These are phyloP conservation scores for Pseudorasbora parva DNA, from an alignment of 2,113 vertebrate genomes.

Conservation along the genomic window DNA sequence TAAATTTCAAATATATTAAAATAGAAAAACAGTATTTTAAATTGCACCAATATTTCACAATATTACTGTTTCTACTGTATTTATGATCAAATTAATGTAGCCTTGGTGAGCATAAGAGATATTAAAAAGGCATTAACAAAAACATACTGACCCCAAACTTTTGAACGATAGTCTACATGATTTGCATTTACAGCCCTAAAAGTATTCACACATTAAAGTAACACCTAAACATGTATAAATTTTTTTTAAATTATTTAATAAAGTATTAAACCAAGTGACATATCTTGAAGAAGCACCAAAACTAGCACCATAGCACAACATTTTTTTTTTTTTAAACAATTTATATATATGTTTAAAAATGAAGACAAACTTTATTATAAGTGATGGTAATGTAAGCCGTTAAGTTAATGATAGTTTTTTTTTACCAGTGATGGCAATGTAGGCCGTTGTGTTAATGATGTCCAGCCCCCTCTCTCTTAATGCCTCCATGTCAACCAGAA, in stretches of 20 bases:
- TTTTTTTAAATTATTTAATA: neutral
- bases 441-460: conserved; percentile 92
- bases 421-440: conserved; percentile 92
- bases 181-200: too few species aligned
- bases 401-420: neutral
- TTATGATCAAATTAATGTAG: too few species aligned
- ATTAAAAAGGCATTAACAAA: too few species aligned
- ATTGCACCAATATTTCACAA: too few species aligned
- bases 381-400: neutral
- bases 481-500: conserved; percentile 86
- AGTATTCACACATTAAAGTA: neutral
- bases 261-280: neutral
- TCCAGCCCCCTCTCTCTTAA: conserved; percentile 90
- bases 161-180: too few species aligned
- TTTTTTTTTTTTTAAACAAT: neutral
- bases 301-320: too few species aligned
- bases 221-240: neutral
- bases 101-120: too few species aligned
- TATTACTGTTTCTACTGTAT: too few species aligned
- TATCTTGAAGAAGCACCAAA: neutral
- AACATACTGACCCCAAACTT: too few species aligned
- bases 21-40: too few species aligned
- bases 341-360: neutral
- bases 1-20: too few species aligned
- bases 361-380: neutral